Percentiles rank a stretch among this genome's conserved stretches.
These are phyloP conservation scores for Oophaga pumilio DNA, from an alignment of 2,113 vertebrate species.

Conservation along the genomic window DNA sequence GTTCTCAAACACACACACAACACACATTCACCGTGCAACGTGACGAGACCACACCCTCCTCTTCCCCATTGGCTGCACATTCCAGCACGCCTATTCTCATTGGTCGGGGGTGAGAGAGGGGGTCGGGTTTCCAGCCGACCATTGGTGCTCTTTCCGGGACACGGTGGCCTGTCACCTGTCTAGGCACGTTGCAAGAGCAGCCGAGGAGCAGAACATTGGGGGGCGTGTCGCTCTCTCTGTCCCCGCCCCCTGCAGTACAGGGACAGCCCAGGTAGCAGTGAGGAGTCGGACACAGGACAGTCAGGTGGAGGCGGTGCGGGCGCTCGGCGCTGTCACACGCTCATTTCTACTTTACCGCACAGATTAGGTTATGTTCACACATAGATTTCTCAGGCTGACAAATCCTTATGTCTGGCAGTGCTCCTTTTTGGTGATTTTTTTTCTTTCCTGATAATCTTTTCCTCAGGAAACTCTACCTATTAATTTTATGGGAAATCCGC, in stretches of 20 bases:
- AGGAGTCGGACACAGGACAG: too few species aligned
- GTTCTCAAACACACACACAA: constrained; percentile 59
- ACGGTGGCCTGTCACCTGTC: constrained; percentile 18
- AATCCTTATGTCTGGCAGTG: too few species aligned
- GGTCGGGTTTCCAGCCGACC: constrained; percentile 2
- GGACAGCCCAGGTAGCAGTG: not conserved
- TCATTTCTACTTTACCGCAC: too few species aligned
- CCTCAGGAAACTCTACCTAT: too few species aligned
- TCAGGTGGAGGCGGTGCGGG: too few species aligned
- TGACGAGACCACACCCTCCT: constrained; percentile 68
- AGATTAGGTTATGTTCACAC: too few species aligned
- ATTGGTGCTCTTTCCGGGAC: constrained; percentile 48
- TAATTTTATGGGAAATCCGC: too few species aligned
- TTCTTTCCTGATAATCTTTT: too few species aligned
- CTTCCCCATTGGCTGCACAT: constrained; percentile 58
- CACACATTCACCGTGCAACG: constrained; percentile 75
- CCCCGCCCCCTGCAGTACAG: not conserved
- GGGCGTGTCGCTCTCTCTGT: not conserved
- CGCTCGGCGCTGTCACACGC: too few species aligned
- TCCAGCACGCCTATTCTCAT: not conserved
- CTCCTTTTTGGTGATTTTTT: too few species aligned
- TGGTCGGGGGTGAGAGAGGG: constrained; percentile 53
- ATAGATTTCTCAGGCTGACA: too few species aligned
- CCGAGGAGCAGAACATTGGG: not conserved
- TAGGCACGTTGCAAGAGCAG: constrained; percentile 69